These are phyloP conservation scores for Eupithecia insigniata DNA, from an alignment of 2,888 invertebrate genomes.

Conservation along the genomic window DNA sequence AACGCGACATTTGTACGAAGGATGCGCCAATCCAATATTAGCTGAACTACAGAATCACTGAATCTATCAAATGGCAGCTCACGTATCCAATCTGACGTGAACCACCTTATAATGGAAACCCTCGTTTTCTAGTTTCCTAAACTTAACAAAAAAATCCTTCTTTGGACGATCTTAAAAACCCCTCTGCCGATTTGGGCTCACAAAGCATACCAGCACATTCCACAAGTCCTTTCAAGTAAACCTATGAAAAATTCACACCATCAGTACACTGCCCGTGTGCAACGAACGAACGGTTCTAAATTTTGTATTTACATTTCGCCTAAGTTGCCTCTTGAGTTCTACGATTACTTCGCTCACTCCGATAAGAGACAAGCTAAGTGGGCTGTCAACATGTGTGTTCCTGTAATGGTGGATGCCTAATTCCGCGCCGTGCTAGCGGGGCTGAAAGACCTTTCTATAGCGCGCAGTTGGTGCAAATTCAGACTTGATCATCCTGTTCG, in stretches of 20 bases:
- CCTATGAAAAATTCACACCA: not conserved
- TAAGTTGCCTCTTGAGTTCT: not conserved
- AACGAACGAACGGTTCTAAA: not conserved
- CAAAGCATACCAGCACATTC: not conserved
- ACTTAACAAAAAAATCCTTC: not conserved
- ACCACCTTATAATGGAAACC: not conserved
- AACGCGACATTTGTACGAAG: not conserved
- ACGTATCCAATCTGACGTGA: not conserved
- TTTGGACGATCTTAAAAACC: not conserved
- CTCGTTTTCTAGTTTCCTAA: not conserved
- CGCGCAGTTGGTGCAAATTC: constrained; percentile 11
- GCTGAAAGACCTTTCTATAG: not conserved
- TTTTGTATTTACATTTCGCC: not conserved
- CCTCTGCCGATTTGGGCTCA: not conserved
- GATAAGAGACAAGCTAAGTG: not conserved
- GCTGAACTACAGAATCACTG: not conserved
- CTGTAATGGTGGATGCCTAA: not conserved
- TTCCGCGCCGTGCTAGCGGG: not conserved
- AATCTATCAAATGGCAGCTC: not conserved
- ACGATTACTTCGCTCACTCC: not conserved
- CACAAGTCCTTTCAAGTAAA: not conserved
- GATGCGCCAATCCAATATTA: not conserved
- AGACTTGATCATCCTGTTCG: not conserved
- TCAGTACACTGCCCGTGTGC: not conserved
- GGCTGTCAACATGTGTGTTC: not conserved